Percentiles rank a stretch among this genome's conserved stretches.
These are phyloP conservation scores for Paramisgurnus dabryanus DNA, from an alignment of 2,113 vertebrate species.

Conservation along the genomic window DNA sequence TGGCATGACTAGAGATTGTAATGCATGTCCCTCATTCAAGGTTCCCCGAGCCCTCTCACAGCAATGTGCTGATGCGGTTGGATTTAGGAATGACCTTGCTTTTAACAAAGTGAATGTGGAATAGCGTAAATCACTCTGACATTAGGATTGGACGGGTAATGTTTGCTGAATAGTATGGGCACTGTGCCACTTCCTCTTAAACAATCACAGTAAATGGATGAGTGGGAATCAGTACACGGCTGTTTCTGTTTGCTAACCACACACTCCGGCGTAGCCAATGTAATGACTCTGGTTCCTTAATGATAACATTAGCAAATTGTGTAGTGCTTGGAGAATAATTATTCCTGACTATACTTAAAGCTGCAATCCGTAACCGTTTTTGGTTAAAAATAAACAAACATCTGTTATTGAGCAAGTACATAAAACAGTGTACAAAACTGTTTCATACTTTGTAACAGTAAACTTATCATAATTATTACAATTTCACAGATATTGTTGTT, in stretches of 20 bases:
- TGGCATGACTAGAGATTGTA: conserved; percentile 44
- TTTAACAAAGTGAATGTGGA: conserved; percentile 27
- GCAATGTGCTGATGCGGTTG: conserved; percentile 40
- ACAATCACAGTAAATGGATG: conserved; percentile 33
- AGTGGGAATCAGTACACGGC: not conserved
- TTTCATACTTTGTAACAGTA: too few relatives aligned
- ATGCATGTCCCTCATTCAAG: conserved; percentile 45
- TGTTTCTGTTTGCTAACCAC: not conserved
- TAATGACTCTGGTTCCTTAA: too few relatives aligned
- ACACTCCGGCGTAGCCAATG: not conserved
- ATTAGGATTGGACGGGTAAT: conserved; percentile 8
- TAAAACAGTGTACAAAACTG: too few relatives aligned
- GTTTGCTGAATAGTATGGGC: conserved; percentile 24
- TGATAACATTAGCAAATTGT: too few relatives aligned
- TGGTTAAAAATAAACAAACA: too few relatives aligned
- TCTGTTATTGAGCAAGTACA: too few relatives aligned
- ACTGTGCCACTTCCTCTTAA: not conserved
- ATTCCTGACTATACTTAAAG: too few relatives aligned
- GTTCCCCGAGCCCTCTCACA: conserved; percentile 15
- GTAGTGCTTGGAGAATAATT: too few relatives aligned
- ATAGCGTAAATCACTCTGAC: conserved; percentile 23
- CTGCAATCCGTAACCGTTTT: too few relatives aligned
- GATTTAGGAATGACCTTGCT: conserved; percentile 48
- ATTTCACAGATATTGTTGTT: too few relatives aligned
- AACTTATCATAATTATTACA: too few relatives aligned